These are phyloP conservation scores for Trachurus trachurus DNA, from an alignment of 2,797 vertebrate genomes.

Conservation along the genomic window DNA sequence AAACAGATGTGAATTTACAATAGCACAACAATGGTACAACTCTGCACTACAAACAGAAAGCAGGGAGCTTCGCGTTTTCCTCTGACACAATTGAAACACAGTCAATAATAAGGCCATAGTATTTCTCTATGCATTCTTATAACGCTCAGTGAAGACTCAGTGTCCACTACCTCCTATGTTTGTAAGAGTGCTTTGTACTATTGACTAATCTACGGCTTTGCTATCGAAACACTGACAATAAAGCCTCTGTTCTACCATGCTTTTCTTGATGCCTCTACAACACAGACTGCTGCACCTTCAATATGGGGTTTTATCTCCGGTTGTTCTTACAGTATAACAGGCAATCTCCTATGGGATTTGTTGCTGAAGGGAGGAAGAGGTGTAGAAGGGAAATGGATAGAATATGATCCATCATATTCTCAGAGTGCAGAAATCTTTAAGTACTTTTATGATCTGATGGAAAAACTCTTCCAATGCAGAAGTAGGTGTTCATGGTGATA, in stretches of 20 bases:
- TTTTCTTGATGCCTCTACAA: constrained; percentile 21
- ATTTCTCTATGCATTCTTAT: constrained; percentile 80
- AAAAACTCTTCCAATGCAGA: constrained; percentile 18
- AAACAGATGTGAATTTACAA: constrained; percentile 60
- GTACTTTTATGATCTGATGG: constrained; percentile 21
- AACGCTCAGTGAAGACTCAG: constrained; percentile 72
- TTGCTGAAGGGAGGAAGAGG: constrained; percentile 13
- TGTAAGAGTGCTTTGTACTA: constrained; percentile 79
- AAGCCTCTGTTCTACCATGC: constrained; percentile 68
- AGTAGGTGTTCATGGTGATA: background rate
- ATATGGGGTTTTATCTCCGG: constrained; percentile 16
- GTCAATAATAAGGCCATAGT: constrained; percentile 72
- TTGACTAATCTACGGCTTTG: constrained; percentile 60
- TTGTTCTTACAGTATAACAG: constrained; percentile 12
- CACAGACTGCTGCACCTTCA: constrained; percentile 6
- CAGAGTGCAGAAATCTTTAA: constrained; percentile 21
- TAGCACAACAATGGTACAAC: constrained; percentile 71
- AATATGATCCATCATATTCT: constrained; percentile 43
- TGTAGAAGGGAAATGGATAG: constrained; percentile 15
- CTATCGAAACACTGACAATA: constrained; percentile 69
- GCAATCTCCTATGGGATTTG: constrained; percentile 37
- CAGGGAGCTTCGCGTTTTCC: constrained; percentile 61
- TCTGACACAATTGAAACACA: constrained; percentile 55
- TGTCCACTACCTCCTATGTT: constrained; percentile 81
- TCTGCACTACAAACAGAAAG: constrained; percentile 68